Evolutionary conservation across 2,888 invertebrate species (phyloP), one percentile per base, ranked within the genome.

Genomic region (Neuroscelio doddi): DNA sequence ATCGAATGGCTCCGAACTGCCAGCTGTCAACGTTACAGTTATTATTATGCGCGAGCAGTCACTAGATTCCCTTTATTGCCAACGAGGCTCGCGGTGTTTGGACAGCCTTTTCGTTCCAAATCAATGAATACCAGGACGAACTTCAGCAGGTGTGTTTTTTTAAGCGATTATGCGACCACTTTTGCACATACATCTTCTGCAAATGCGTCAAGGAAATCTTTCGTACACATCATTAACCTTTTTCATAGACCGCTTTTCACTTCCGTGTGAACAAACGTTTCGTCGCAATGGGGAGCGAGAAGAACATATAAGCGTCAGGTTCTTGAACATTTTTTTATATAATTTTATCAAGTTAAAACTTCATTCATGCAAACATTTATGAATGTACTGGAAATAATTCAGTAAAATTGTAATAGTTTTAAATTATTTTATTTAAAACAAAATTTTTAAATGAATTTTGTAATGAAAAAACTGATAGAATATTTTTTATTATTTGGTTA

Each of bases 81-180:
- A 5, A 12, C 29, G 46, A 21, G 42, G 30, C 30, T 44, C 42
- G 42, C 41, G 46, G 16, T 55, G 55, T 55, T 55, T 55, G 39
- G 46, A 55, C 55, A 55, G 55, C 55, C 55, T 55, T 55, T 45
- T 38, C 45, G 21, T 38, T 45, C 15, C 44, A 27, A 42, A 38
- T 21, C 45, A 46, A 45, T 39, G 39, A 45, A 45, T 29, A 12
- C n/a, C 12, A 9, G 16, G 39, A 39, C 39, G 17, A 39, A 21
- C 39, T 39, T 39, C 52, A 38, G 52, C 52, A 52, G 55, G 46
- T 55, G 46, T 55, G 55, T 55, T 55, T 41, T 51, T 39, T 41
- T 16, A 51, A 51, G 10, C 50, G 50, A 41, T 38, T 36, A 38
- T 36, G 38, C 39, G 39, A 27, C 24, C 30, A 47, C 55, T 39